Percentiles rank a stretch among this genome's conserved stretches.
These are phyloP conservation scores for Kryphioiulus occultus DNA, from an alignment of 2,888 invertebrate genomes.

Conservation along the genomic window DNA sequence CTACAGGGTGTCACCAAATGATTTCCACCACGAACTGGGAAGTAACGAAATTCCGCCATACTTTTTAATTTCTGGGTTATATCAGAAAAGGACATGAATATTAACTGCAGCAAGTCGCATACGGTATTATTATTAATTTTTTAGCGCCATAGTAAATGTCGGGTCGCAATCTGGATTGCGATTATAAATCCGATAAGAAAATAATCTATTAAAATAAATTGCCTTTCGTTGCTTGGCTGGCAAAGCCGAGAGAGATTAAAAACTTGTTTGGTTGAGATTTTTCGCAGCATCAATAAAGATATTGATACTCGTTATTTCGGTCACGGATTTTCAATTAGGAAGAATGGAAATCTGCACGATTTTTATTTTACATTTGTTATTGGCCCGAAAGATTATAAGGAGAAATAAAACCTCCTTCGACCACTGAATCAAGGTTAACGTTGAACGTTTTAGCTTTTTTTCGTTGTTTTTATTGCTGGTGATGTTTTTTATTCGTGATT, in stretches of 20 bases:
- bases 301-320: conserved; percentile 7
- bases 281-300: conserved; percentile 28
- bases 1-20: not conserved
- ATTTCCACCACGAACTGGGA: not conserved
- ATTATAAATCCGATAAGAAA: not conserved
- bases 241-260: not conserved
- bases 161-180: not conserved
- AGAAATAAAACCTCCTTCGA: not conserved
- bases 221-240: not conserved
- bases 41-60: not conserved
- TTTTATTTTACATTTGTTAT: conserved; percentile 10
- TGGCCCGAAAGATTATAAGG: not conserved
- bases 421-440: conserved; percentile 9
- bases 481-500: not conserved
- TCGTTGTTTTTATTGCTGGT: not conserved
- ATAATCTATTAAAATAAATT: conserved; percentile 35
- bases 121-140: not conserved
- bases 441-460: not conserved
- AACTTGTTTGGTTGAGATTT: not conserved
- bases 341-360: conserved; percentile 22
- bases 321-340: conserved; percentile 26
- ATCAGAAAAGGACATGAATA: not conserved
- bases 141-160: not conserved
- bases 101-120: not conserved
- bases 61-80: not conserved